phyloP scores from a whole-genome alignment of 2,888 invertebrate genomes.

The Drosophila atripex region DNA sequence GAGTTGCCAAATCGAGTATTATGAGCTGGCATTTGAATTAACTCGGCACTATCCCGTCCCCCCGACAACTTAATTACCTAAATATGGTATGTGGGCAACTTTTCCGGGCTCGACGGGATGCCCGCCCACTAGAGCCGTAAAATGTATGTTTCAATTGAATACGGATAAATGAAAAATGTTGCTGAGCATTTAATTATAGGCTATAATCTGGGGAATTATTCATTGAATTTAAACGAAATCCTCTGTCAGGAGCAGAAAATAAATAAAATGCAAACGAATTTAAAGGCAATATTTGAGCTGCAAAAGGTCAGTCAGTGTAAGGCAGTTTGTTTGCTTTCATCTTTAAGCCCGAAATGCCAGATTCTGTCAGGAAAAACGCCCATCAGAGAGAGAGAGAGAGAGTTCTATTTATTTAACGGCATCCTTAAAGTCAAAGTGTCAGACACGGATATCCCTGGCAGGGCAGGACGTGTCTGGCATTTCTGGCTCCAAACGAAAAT shows the following conservation, averaged over 20 bases:
- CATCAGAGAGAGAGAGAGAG: neutral
- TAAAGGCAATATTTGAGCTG: conserved; percentile 16
- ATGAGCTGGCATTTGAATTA: conserved; percentile 58
- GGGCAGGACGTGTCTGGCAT: conserved; percentile 62
- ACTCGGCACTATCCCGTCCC: conserved; percentile 29
- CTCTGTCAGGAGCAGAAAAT: conserved; percentile 14
- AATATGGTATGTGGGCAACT: conserved; percentile 35
- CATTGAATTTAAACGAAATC: conserved; percentile 10
- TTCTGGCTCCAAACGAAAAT: conserved; percentile 16
- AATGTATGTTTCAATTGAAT: conserved; percentile 9
- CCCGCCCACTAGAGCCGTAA: neutral
- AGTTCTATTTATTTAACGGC: conserved; percentile 6
- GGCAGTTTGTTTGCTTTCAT: neutral
- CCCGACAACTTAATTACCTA: conserved; percentile 38
- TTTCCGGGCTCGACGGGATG: conserved; percentile 8
- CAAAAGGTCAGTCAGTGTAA: conserved; percentile 38
- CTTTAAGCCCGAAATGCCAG: conserved; percentile 24
- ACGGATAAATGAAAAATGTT: neutral
- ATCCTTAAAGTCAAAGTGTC: conserved; percentile 47
- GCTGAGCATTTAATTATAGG: conserved; percentile 32
- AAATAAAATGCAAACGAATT: conserved; percentile 24
- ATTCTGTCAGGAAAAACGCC: conserved; percentile 4
- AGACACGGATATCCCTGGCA: conserved; percentile 56
- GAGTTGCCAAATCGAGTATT: conserved; percentile 43
- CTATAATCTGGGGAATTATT: conserved; percentile 29